Conservation (phyloP, 2,888 invertebrate species). For the Arrhopalites spinosus region DNA sequence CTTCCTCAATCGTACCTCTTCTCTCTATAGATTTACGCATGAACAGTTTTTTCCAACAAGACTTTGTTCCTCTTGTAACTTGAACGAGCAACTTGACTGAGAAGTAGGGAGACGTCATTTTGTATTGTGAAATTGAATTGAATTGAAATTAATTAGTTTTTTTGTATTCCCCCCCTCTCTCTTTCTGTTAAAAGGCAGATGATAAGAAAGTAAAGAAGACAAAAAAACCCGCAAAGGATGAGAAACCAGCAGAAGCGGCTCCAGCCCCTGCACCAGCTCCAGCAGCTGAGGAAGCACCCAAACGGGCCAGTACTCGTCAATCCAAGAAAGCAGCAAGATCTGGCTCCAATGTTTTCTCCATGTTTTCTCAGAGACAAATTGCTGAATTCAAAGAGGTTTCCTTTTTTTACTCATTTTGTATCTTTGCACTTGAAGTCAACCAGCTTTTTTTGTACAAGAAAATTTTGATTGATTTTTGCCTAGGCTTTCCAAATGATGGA, state of each 20-base stretch:
- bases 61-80: too few relatives aligned
- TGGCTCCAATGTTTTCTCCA: constrained; percentile 95
- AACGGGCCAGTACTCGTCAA: constrained; percentile 82
- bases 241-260: constrained; percentile 68
- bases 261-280: constrained; percentile 68
- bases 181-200: too few relatives aligned
- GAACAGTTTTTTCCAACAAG: too few relatives aligned
- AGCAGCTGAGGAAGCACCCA: constrained; percentile 65
- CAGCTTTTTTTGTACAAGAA: not conserved
- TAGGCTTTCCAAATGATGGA: constrained; percentile 95
- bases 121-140: too few relatives aligned
- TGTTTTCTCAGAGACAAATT: constrained; percentile 95
- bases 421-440: not conserved
- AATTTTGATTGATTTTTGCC: constrained; percentile 15
- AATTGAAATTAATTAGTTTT: too few relatives aligned
- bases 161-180: too few relatives aligned
- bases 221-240: constrained; percentile 68
- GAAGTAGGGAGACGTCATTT: too few relatives aligned
- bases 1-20: too few relatives aligned
- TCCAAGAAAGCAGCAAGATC: constrained; percentile 79
- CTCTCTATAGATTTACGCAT: too few relatives aligned
- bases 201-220: constrained; percentile 87
- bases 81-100: too few relatives aligned
- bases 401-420: too few relatives aligned
- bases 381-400: constrained; percentile 91